Evolutionary conservation across 2,113 vertebrate species (phyloP).

Genomic region (Xiphophorus couchianus): DNA sequence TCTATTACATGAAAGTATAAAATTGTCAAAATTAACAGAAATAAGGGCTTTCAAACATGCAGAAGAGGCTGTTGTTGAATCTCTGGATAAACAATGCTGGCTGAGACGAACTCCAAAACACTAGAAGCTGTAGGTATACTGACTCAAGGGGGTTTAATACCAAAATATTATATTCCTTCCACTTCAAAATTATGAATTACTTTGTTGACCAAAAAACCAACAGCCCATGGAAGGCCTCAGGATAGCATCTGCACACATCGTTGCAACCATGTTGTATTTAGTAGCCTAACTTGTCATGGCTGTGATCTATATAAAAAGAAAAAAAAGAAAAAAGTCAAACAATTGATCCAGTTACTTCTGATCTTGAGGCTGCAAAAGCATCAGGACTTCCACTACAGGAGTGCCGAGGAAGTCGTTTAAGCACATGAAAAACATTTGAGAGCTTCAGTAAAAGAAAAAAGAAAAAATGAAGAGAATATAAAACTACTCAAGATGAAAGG

Average conservation of each 20-base stretch:
- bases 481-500: constrained; percentile 5
- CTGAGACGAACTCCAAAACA: not conserved
- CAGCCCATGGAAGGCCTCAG: constrained; percentile 28
- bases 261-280: constrained; percentile 10
- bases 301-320: constrained; percentile 13
- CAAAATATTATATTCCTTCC: not conserved
- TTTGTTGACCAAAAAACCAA: not conserved
- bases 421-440: constrained; percentile 9
- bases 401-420: constrained; percentile 13
- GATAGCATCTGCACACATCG: constrained; percentile 32
- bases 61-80: not conserved
- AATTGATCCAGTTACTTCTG: constrained; percentile 4
- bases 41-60: no score
- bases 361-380: constrained; percentile 14
- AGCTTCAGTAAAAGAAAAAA: not conserved
- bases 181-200: constrained; percentile 14
- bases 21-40: no score
- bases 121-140: not conserved
- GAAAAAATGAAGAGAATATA: not conserved
- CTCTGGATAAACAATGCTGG: no score
- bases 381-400: constrained; percentile 5
- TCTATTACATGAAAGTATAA: no score
- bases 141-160: not conserved
- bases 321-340: constrained; percentile 1
- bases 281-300: constrained; percentile 2